Base-by-base conservation (phyloP, 2,888 invertebrate genomes). In the Archips crataeganus region DNA sequence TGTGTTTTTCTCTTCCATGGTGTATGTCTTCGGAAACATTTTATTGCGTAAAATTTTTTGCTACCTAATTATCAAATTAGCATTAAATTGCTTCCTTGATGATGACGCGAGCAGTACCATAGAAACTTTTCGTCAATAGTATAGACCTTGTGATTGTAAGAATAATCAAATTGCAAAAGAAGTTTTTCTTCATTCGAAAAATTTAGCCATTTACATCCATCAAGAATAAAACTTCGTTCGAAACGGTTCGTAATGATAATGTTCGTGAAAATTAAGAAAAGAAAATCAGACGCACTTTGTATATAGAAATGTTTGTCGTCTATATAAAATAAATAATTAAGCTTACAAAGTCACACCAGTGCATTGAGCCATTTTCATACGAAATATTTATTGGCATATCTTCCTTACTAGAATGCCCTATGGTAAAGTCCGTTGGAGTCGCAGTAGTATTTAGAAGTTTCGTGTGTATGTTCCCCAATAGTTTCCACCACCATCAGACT, bases 401-500 rank as follows among this genome's bases (percentile, higher is more conserved):
- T 49, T 3, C 49, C 13, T 23, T 23, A 45, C n/a, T 42, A 3
- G 32, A 61, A 66, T 51, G 75, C 64, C 66, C 66, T 77, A 75
- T 71, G 76, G 75, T 76, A 78, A 0, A 59, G 49, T 2, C 83
- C 83, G 34, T 74, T 64, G 9, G 61, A 11, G 1, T 76, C 75
- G 15, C 73, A 68, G 6, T 70, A 70, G 8, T 82, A 49, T 0
- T 45, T 66, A 0, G 81, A 76, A 2, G 79, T 78, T 0, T 68
- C 60, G 47, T 84, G 84, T 8, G 62, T 57, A 57, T 84, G 83
- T 0, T 67, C 45, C 2, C 81, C 78, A 13, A 8, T 69, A 13
- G 76, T 34, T 11, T 75, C 64, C 11, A 75, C 10, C 2, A 80
- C 68, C 10, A 62, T 49, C 2, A 77, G 47, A 0, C 76, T 72